These are phyloP conservation scores for Cotesia chilonis DNA, from an alignment of 1,140 invertebrate species.

Conservation along the genomic window DNA sequence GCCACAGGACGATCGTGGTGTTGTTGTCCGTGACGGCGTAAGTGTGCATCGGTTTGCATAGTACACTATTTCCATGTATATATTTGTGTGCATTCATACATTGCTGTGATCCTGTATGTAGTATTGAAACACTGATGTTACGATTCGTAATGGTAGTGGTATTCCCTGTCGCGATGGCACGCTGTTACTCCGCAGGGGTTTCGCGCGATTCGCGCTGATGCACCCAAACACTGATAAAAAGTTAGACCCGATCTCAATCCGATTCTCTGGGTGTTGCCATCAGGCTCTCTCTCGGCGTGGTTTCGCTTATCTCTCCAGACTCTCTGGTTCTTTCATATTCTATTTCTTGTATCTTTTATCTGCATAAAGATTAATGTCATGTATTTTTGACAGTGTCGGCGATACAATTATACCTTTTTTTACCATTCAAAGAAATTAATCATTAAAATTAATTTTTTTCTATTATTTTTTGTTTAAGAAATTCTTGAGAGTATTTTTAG, in stretches of 20 bases:
- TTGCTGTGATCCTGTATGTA: constrained; percentile 5
- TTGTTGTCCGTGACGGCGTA: constrained; percentile 41
- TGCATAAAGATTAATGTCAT: not conserved
- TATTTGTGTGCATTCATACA: not conserved
- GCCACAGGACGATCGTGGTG: constrained; percentile 59
- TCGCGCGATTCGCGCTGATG: constrained; percentile 64
- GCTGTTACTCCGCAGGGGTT: constrained; percentile 64
- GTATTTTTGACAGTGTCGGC: constrained; percentile 5
- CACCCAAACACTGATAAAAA: constrained; percentile 58
- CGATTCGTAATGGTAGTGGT: constrained; percentile 41
- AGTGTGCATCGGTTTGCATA: constrained; percentile 20
- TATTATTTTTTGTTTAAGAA: no score
- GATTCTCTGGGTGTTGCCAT: constrained; percentile 41
- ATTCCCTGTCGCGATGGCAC: constrained; percentile 63
- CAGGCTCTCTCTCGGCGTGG: constrained; percentile 14
- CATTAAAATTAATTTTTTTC: no score
- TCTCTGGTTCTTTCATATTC: constrained; percentile 19
- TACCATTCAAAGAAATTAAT: no score
- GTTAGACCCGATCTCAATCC: constrained; percentile 60
- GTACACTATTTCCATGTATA: constrained; percentile 1
- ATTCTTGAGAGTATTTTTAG: no score
- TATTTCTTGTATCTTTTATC: constrained; percentile 21
- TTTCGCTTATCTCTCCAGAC: constrained; percentile 19
- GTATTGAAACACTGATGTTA: constrained; percentile 28
- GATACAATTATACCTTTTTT: not conserved